phyloP scores from a whole-genome alignment of 2,888 invertebrate species.

The Harpagoxenus sublaevis region DNA sequence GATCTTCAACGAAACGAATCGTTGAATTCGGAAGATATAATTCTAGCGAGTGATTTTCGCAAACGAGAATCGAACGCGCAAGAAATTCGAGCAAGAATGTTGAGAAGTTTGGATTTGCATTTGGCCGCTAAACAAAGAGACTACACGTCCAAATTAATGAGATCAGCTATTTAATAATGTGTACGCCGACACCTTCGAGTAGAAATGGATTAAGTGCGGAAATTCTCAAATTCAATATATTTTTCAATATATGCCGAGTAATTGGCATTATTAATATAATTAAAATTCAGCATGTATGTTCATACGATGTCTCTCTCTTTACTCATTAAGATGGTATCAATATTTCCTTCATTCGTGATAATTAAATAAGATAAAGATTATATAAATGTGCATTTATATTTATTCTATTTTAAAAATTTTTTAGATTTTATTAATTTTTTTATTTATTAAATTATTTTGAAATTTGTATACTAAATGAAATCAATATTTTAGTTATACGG shows the following conservation, averaged over 20 bases:
- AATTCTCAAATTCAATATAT: slow-evolving; percentile 9
- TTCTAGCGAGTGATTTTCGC: slow-evolving; percentile 44
- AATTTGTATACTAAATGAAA: background rate
- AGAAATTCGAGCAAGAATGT: slow-evolving; percentile 80
- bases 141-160: slow-evolving; percentile 82
- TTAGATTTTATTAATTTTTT: background rate
- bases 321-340: background rate
- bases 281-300: background rate
- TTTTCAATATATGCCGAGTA: background rate
- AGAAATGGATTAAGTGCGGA: background rate
- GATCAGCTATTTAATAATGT: slow-evolving; percentile 60
- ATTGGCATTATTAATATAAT: slow-evolving; percentile 7
- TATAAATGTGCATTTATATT: background rate
- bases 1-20: slow-evolving; percentile 63
- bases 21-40: slow-evolving; percentile 58
- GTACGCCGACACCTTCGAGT: background rate
- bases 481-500: background rate
- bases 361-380: background rate
- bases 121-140: slow-evolving; percentile 83
- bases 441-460: background rate
- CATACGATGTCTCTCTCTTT: background rate
- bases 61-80: slow-evolving; percentile 61
- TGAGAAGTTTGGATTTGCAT: slow-evolving; percentile 82
- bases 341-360: background rate
- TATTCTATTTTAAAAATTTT: background rate